Percentiles rank a stretch among this genome's conserved stretches.
phyloP scores from a whole-genome alignment of 2,888 invertebrate species.

The Aricia artaxerxes region DNA sequence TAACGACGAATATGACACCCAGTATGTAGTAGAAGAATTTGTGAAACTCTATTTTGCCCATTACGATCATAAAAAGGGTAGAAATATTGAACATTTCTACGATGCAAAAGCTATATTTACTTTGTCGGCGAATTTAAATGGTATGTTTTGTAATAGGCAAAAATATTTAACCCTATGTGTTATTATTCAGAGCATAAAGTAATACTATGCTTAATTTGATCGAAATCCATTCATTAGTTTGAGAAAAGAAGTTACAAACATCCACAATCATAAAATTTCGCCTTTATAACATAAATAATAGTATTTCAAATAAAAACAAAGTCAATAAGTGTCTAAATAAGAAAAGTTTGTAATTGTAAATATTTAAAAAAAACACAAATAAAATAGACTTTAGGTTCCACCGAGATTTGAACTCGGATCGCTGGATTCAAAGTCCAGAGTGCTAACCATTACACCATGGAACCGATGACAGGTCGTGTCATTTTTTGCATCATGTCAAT shows the following conservation, averaged over 20 bases:
- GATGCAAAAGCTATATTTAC: slow-evolving; percentile 47
- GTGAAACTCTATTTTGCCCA: slow-evolving; percentile 61
- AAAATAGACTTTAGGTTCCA: slow-evolving; percentile 57
- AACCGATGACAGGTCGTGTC: slow-evolving; percentile 57
- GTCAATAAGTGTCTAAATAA: no score
- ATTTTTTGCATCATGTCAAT: not conserved
- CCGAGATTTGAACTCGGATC: slow-evolving; percentile 91
- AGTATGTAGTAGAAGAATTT: slow-evolving; percentile 64
- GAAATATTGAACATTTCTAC: slow-evolving; percentile 56
- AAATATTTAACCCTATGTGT: no score
- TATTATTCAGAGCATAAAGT: not conserved
- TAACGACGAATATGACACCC: slow-evolving; percentile 51
- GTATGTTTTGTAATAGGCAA: slow-evolving; percentile 42
- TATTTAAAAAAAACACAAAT: not conserved
- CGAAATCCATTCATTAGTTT: not conserved
- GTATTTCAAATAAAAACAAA: no score
- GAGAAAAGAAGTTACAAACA: not conserved
- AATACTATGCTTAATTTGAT: not conserved
- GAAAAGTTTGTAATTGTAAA: not conserved
- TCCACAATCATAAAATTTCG: not conserved
- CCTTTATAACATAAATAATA: not conserved
- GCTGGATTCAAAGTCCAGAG: slow-evolving; percentile 90
- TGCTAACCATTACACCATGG: slow-evolving; percentile 90
- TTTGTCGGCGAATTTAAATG: slow-evolving; percentile 47
- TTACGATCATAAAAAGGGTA: slow-evolving; percentile 50